Conservation (phyloP, 2,113 vertebrate genomes). For the Brienomyrus brachyistius region DNA sequence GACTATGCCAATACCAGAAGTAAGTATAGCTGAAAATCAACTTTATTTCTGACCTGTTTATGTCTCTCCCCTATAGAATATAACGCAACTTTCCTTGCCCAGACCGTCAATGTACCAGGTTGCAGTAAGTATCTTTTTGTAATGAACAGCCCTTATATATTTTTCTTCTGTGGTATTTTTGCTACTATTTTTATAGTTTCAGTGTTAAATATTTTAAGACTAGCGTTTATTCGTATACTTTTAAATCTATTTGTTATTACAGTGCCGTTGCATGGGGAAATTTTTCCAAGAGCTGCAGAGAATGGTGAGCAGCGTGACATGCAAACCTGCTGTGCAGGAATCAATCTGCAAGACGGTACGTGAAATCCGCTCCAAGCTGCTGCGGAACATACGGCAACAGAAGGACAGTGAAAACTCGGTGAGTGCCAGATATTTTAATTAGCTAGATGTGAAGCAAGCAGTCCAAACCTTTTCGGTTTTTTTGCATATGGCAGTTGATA, state of each 20-base stretch:
- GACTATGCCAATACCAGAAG: neutral
- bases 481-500: neutral
- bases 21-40: neutral
- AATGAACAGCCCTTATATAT: neutral
- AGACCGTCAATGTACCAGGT: neutral
- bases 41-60: neutral
- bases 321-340: neutral
- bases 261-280: neutral
- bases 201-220: neutral
- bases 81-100: neutral
- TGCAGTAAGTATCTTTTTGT: neutral
- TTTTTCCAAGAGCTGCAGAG: neutral
- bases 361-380: neutral
- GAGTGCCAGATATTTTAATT: neutral
- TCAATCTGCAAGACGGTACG: neutral
- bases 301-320: neutral
- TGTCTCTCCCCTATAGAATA: neutral
- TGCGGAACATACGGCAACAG: neutral
- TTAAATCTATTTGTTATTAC: neutral
- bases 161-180: neutral
- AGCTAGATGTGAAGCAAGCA: neutral
- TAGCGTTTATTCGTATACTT: neutral
- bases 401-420: neutral
- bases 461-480: neutral
- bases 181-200: neutral